Evolutionary conservation across 2,797 vertebrate genomes (phyloP).

Genomic region (Mycteria americana): DNA sequence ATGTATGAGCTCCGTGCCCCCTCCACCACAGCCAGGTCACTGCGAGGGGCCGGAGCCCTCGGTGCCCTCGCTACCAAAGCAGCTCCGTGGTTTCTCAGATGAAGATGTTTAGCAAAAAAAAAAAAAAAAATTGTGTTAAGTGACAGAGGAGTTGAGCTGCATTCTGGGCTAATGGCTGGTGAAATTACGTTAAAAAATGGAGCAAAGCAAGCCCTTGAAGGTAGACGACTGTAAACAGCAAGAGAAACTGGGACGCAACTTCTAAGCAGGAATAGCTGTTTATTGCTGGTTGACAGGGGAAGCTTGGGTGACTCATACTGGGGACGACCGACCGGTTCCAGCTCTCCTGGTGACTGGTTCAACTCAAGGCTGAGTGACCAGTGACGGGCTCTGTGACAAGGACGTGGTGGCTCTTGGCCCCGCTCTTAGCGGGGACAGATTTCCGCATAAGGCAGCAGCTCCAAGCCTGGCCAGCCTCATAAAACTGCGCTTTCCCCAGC

Average conservation of each 20-base stretch:
- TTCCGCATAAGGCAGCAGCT: not conserved
- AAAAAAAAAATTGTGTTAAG: not conserved
- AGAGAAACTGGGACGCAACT: slow-evolving; percentile 39
- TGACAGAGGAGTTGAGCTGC: not conserved
- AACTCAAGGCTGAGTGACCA: rapidly evolving
- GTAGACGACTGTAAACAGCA: slow-evolving; percentile 2
- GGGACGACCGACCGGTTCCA: rapidly evolving
- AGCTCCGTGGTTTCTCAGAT: not conserved
- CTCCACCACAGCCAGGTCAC: not conserved
- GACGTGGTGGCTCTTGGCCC: not conserved
- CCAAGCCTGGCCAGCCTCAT: not conserved
- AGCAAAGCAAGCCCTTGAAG: slow-evolving; percentile 35
- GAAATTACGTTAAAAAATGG: slow-evolving; percentile 29
- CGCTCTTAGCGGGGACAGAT: not conserved
- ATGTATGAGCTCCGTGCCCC: rapidly evolving
- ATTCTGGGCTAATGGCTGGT: slow-evolving; percentile 11
- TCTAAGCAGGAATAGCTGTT: not conserved
- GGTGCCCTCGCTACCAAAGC: not conserved
- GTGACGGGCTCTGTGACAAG: not conserved
- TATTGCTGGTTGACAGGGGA: not conserved
- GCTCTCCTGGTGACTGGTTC: not conserved
- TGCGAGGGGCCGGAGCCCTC: rapidly evolving
- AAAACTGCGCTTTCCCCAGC: rapidly evolving
- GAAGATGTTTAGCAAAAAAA: not conserved
- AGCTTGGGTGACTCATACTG: not conserved